Evolutionary conservation across 2,888 invertebrate species (phyloP).

Genomic region (Metacarcinus magister): DNA sequence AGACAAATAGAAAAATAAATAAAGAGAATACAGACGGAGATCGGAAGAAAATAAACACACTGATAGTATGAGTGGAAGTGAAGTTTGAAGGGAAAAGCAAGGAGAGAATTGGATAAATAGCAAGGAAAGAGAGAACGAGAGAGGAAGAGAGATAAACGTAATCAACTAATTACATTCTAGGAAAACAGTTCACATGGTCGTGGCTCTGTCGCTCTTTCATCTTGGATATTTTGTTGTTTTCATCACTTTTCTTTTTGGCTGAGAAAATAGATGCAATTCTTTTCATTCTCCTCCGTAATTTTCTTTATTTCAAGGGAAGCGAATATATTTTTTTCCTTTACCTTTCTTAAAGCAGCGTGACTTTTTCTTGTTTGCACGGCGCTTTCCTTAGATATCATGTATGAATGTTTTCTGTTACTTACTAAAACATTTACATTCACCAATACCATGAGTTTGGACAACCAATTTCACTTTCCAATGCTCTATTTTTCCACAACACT

Average conservation of each 20-base stretch:
- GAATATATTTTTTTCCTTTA: background rate
- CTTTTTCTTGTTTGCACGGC: background rate
- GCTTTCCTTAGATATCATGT: background rate
- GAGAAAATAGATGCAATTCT: background rate
- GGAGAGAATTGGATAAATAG: background rate
- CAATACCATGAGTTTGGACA: background rate
- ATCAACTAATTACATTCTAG: constrained; percentile 41
- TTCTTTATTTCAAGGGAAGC: background rate
- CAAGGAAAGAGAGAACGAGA: background rate
- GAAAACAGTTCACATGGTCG: background rate
- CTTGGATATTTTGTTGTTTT: background rate
- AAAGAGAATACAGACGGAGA: too few species aligned
- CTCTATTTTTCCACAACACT: background rate
- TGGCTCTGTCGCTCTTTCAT: constrained; percentile 10
- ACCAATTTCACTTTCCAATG: background rate
- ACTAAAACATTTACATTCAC: background rate
- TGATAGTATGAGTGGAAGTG: too few species aligned
- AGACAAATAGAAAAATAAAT: background rate
- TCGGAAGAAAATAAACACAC: too few species aligned
- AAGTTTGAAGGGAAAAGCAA: background rate
- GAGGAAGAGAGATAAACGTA: background rate
- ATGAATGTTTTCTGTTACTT: background rate
- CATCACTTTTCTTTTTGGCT: background rate
- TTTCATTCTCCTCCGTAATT: background rate
- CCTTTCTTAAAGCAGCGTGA: background rate